A percentile compares a stretch with the other conserved stretches of the same genome.
These are phyloP conservation scores for Equus przewalskii DNA, from an alignment of 2,113 vertebrate genomes.

Conservation along the genomic window DNA sequence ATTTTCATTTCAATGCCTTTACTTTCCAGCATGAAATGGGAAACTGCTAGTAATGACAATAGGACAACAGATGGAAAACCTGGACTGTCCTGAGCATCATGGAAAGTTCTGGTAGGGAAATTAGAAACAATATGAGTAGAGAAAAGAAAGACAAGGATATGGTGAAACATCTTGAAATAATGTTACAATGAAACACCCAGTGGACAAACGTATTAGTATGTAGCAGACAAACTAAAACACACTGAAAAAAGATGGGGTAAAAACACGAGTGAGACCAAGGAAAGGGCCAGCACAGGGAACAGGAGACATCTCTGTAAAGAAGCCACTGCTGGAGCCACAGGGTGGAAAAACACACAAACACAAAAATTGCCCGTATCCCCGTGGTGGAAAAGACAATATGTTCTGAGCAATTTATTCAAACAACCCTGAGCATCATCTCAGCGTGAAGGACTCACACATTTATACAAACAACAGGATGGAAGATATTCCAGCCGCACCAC, in stretches of 20 bases:
- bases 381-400: not conserved
- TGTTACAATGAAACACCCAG: not conserved
- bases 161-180: not conserved
- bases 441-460: not conserved
- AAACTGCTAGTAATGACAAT: not conserved
- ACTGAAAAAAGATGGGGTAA: not conserved
- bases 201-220: not conserved
- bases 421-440: not conserved
- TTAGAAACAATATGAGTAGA: not conserved
- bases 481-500: fast-evolving
- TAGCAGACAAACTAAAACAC: not conserved
- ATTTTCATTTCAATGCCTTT: not conserved
- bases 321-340: not conserved
- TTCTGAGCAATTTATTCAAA: not conserved
- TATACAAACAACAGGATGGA: not conserved
- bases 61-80: not conserved
- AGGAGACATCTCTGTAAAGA: not conserved
- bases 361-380: not conserved
- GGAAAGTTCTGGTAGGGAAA: not conserved
- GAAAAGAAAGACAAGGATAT: not conserved
- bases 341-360: not conserved
- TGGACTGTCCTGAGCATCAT: not conserved
- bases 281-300: fast-evolving
- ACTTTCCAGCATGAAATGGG: not conserved
- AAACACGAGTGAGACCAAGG: not conserved